Evolutionary conservation across 2,797 vertebrate genomes (phyloP).

Genomic region (Choloepus didactylus): DNA sequence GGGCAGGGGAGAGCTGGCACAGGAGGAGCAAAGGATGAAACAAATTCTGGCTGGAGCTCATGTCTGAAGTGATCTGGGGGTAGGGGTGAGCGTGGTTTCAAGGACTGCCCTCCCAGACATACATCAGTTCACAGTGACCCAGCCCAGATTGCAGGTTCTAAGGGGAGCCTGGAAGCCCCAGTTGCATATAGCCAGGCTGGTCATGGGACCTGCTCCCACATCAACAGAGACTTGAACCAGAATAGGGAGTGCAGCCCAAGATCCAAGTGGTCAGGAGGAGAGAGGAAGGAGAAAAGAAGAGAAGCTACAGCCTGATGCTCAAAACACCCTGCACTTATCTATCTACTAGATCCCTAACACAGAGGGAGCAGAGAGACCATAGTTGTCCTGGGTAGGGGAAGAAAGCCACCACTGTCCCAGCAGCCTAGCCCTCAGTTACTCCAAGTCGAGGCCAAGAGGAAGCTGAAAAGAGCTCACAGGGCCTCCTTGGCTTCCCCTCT

Average conservation of each 20-base stretch:
- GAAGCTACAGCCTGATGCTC: not conserved
- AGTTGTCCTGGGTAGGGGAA: not conserved
- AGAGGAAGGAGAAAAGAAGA: not conserved
- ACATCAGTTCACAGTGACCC: not conserved
- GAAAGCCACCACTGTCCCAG: not conserved
- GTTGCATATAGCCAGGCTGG: not conserved
- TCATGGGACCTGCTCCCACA: not conserved
- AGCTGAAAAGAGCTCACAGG: not conserved
- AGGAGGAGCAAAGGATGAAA: not conserved
- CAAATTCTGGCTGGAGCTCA: not conserved
- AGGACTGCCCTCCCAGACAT: not conserved
- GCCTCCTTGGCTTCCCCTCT: not conserved
- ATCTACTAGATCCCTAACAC: not conserved
- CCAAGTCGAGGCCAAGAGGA: not conserved
- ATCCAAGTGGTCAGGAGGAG: not conserved
- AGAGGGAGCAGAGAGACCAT: not conserved
- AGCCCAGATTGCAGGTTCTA: not conserved
- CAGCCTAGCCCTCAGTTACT: not conserved
- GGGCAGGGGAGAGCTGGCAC: not conserved
- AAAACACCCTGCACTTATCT: not conserved
- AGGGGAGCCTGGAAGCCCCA: not conserved
- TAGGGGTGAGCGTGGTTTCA: not conserved
- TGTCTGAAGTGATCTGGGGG: not conserved
- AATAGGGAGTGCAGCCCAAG: not conserved
- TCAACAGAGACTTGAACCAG: not conserved